A percentile compares a stretch with the other conserved stretches of the same genome.
phyloP scores from a whole-genome alignment of 2,888 invertebrate genomes.

The Synergus itoensis region DNA sequence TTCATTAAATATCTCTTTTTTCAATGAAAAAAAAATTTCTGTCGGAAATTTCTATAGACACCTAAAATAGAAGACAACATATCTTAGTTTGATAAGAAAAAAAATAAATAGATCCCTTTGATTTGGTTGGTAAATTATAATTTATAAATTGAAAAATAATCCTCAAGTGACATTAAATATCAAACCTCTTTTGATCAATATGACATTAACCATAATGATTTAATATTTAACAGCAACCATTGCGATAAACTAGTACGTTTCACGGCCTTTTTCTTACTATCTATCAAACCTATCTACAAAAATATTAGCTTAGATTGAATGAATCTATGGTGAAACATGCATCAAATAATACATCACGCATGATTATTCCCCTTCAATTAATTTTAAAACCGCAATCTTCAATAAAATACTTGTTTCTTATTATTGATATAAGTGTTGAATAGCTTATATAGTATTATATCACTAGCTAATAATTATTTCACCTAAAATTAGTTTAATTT shows the following conservation, averaged over 20 bases:
- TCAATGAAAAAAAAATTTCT: neutral
- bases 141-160: neutral
- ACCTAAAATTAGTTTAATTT: neutral
- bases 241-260: constrained; percentile 41
- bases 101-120: neutral
- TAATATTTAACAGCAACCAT: constrained; percentile 38
- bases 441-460: constrained; percentile 5
- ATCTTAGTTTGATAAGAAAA: neutral
- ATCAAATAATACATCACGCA: constrained; percentile 27
- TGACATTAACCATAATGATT: constrained; percentile 24
- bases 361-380: constrained; percentile 20
- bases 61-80: neutral
- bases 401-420: neutral
- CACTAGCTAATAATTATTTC: neutral
- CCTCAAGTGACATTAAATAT: neutral
- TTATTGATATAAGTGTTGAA: constrained; percentile 22
- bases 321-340: constrained; percentile 36
- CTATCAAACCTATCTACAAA: constrained; percentile 17
- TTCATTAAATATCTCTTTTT: neutral
- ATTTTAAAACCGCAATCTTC: constrained; percentile 3
- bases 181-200: neutral
- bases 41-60: neutral
- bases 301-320: constrained; percentile 36
- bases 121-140: neutral
- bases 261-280: constrained; percentile 21